phyloP scores from a whole-genome alignment of 2,797 vertebrate genomes.

The Siniperca obscura region DNA sequence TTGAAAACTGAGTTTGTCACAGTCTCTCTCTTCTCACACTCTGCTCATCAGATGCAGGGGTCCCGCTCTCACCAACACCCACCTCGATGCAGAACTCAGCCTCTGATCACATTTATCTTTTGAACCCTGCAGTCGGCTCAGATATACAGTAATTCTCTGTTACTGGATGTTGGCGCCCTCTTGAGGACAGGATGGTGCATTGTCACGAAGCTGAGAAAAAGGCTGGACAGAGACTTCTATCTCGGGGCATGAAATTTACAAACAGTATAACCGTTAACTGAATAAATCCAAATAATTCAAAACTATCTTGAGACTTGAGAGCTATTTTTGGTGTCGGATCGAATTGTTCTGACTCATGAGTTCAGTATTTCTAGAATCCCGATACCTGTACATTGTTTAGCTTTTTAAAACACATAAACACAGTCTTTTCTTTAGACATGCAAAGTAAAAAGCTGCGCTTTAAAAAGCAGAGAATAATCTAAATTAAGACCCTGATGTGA shows the following conservation, averaged over 20 bases:
- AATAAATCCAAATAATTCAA: background rate
- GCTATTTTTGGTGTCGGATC: background rate
- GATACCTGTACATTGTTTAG: background rate
- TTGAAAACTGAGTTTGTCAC: background rate
- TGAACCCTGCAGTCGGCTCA: background rate
- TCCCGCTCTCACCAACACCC: background rate
- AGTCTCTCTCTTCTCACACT: background rate
- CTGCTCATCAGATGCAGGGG: background rate
- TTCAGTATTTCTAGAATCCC: background rate
- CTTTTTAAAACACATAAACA: background rate
- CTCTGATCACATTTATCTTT: too few species aligned
- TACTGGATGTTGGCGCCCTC: slow-evolving; percentile 4
- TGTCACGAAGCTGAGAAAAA: background rate
- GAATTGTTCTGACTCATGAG: background rate
- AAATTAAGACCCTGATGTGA: background rate
- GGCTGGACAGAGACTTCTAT: background rate
- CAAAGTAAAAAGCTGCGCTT: background rate
- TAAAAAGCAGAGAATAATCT: background rate
- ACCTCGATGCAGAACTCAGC: background rate
- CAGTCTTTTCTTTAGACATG: background rate
- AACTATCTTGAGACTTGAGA: background rate
- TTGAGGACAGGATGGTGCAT: background rate
- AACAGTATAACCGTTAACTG: background rate
- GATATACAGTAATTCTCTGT: background rate
- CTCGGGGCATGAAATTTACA: background rate